Conservation (phyloP, 2,888 invertebrate genomes). For the Blastobasis adustella region DNA sequence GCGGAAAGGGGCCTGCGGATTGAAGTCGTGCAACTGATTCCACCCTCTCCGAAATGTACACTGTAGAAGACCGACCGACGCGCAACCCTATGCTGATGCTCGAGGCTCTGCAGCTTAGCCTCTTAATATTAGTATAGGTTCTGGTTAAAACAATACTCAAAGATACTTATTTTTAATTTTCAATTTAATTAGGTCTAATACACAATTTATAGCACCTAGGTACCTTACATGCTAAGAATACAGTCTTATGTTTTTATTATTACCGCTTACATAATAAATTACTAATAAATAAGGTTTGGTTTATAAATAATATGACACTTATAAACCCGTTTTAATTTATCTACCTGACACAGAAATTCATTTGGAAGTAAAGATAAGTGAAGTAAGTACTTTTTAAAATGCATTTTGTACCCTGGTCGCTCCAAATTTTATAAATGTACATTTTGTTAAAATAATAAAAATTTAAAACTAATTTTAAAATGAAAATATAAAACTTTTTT, state of each 20-base stretch:
- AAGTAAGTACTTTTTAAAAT: background rate
- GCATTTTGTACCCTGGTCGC: conserved; percentile 10
- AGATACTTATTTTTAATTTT: conserved; percentile 4
- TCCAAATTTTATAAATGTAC: conserved; percentile 17
- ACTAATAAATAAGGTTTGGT: conserved; percentile 25
- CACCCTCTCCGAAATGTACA: too few species aligned
- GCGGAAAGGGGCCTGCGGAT: too few species aligned
- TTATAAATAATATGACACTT: conserved; percentile 28
- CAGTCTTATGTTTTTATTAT: conserved; percentile 27
- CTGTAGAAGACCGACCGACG: too few species aligned
- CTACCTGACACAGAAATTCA: conserved; percentile 11
- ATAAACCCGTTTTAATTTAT: conserved; percentile 34
- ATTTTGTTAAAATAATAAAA: conserved; percentile 1
- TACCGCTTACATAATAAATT: conserved; percentile 8
- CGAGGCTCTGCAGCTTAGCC: too few species aligned
- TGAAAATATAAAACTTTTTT: background rate
- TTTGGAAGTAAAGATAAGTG: background rate
- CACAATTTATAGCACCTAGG: conserved; percentile 8
- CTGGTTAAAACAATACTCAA: background rate
- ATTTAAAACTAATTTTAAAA: background rate
- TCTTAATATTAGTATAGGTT: too few species aligned
- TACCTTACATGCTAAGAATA: conserved; percentile 19
- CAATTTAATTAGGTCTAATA: conserved; percentile 9
- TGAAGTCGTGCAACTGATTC: too few species aligned
- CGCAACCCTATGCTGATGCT: too few species aligned